Evolutionary conservation across 2,113 vertebrate species (phyloP), one percentile per base, ranked within the genome.

Genomic region (Neolamprologus tretocephalus): DNA sequence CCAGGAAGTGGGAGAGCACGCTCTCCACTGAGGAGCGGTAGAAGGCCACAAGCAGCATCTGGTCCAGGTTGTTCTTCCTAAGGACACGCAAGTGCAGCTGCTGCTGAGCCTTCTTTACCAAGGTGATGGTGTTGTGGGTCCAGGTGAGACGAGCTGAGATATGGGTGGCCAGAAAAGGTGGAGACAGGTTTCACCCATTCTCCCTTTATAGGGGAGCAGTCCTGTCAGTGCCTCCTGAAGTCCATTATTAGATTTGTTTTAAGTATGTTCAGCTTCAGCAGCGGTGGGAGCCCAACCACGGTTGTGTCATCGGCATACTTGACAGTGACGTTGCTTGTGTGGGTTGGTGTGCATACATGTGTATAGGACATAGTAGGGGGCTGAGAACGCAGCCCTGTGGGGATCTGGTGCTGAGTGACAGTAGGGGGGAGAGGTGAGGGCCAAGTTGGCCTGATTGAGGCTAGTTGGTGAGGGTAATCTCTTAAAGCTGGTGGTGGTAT

Each of bases 221-320:
- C 61, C 33, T 66, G 61, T 37, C 61, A 0, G 33, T 37, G 0
- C 0, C 33, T 66, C 61, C 61, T 37, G 19, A 66, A 66, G 33
- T 66, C 33, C 33, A 66, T 37, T 66, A 1, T 66, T 66, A 66
- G 19, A 11, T 33, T 33, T 58, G 13, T 57, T 61, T 61, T 66
- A 13, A 37, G 61, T 2, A n/a, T 37, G 0, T 66, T 37, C 31
- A 37, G 61, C 33, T 66, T 66, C 61, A 66, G 33, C 61, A 21
- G 0, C 0, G 1, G 61, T 66, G 33, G 33, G 61, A 1, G 61
- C 61, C 1, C 0, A 66, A 21, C 19, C 17, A n/a, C 2, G 0
- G 0, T 5, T 66, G 17, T 66, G 33, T 66, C 19, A 21, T 57
- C 4, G 1, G 21, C 21, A 5, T 55, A 8, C 12, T 55, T 26